Conservation (phyloP, 2,113 vertebrate species). For the Onychorhynchus coronatus region DNA sequence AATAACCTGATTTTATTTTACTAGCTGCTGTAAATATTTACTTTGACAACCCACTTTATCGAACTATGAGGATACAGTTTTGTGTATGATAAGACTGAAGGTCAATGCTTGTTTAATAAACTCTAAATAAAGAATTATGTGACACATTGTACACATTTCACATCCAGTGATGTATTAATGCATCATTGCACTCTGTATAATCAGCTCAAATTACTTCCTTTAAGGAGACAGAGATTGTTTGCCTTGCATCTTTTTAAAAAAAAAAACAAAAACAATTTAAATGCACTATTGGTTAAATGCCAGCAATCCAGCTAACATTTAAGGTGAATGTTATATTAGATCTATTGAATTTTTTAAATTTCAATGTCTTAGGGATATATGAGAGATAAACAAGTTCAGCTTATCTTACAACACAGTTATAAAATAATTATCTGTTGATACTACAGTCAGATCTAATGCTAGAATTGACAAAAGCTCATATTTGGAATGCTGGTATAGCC, state of each 20-base stretch:
- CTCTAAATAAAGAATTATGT: conserved; percentile 61
- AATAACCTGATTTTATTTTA: conserved; percentile 52
- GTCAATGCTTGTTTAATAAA: conserved; percentile 57
- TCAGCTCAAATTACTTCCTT: background rate
- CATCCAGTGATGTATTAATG: conserved; percentile 6
- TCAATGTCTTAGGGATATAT: background rate
- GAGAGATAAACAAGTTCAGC: background rate
- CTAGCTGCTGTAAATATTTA: conserved; percentile 52
- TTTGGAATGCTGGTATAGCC: background rate
- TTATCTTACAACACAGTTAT: background rate
- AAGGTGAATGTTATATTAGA: background rate
- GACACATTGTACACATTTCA: conserved; percentile 39
- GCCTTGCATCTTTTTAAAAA: background rate
- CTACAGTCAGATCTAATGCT: background rate
- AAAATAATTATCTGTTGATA: background rate
- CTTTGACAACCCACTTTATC: conserved; percentile 33
- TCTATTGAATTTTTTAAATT: background rate
- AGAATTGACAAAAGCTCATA: background rate
- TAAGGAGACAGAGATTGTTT: background rate
- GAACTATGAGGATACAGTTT: conserved; percentile 24
- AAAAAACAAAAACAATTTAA: background rate
- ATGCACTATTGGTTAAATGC: background rate
- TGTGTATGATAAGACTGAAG: conserved; percentile 38
- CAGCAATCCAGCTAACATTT: background rate
- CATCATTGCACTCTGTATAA: conserved; percentile 23